Conservation (phyloP, 2,113 vertebrate species). For the Passer montanus region DNA sequence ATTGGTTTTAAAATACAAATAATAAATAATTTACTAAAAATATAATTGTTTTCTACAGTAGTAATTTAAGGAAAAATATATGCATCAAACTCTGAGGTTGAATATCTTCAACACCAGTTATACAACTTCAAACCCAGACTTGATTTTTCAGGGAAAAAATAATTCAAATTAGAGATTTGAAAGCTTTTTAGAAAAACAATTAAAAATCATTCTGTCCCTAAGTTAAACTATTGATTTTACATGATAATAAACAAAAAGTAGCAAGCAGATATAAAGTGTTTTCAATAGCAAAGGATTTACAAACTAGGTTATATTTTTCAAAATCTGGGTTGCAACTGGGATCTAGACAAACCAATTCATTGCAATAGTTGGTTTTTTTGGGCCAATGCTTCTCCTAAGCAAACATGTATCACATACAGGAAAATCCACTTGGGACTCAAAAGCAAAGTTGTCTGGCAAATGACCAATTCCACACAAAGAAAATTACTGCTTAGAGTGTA, state of each 20-base stretch:
- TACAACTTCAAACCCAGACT: not conserved
- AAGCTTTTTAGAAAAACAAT: not conserved
- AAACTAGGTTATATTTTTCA: not conserved
- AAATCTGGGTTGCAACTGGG: not conserved
- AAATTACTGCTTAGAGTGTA: not conserved
- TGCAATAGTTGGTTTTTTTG: not conserved
- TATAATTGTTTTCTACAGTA: not conserved
- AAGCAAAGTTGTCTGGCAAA: not conserved
- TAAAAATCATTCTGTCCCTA: not conserved
- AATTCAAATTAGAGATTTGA: not conserved
- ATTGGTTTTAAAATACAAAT: not conserved
- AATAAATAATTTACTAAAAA: not conserved
- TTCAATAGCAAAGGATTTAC: not conserved
- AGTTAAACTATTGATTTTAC: not conserved
- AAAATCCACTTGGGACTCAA: not conserved
- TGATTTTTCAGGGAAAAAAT: not conserved
- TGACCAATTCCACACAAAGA: not conserved
- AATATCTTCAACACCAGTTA: not conserved
- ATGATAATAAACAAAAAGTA: not conserved
- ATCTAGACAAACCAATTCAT: not conserved
- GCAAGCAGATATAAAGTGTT: not conserved
- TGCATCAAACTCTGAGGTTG: not conserved
- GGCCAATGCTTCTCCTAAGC: not conserved
- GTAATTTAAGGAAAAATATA: not conserved
- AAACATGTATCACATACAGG: not conserved